phyloP scores from a whole-genome alignment of 2,113 vertebrate species.

The Ranitomeya variabilis region DNA sequence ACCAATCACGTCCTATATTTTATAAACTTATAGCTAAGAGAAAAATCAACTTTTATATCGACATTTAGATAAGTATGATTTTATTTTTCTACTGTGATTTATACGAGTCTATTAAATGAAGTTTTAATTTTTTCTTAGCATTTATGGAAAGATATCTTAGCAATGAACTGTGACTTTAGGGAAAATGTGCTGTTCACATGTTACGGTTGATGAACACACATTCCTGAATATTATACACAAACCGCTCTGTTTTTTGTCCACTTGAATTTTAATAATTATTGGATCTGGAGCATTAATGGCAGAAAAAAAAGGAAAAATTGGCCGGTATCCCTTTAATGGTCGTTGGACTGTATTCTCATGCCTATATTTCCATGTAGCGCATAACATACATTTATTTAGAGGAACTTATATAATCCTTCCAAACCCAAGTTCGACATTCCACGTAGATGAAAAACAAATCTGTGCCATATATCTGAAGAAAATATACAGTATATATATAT shows the following conservation, averaged over 20 bases:
- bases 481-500: background rate
- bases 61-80: background rate
- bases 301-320: conserved; percentile 14
- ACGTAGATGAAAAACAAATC: conserved; percentile 75
- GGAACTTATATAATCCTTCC: conserved; percentile 76
- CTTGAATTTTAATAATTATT: conserved; percentile 13
- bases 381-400: conserved; percentile 41
- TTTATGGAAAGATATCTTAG: background rate
- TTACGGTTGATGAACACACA: conserved; percentile 18
- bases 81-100: background rate
- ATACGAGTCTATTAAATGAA: background rate
- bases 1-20: background rate
- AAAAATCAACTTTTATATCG: background rate
- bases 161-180: background rate
- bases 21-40: background rate
- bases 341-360: background rate
- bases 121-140: conserved; percentile 60
- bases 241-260: conserved; percentile 29
- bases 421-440: conserved; percentile 80
- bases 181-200: conserved; percentile 33
- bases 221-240: background rate
- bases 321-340: background rate
- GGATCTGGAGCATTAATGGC: conserved; percentile 3
- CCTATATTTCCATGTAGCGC: conserved; percentile 3
- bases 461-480: conserved; percentile 5